A percentile compares a stretch with the other conserved stretches of the same genome.
These are phyloP conservation scores for Vandiemenella viatica DNA, from an alignment of 2,888 invertebrate species.

Conservation along the genomic window DNA sequence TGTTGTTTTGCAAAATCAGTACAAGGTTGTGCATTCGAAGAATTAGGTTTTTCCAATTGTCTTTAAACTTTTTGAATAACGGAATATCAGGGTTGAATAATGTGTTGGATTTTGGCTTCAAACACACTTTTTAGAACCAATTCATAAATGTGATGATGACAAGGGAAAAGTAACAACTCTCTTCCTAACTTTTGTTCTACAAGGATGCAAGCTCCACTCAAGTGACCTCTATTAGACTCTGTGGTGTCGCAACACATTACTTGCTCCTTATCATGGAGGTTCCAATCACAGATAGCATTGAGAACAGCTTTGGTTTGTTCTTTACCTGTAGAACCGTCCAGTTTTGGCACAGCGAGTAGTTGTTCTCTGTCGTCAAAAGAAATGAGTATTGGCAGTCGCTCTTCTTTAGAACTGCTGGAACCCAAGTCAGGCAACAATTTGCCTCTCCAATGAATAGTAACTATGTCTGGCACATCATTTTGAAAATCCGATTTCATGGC, in stretches of 20 bases:
- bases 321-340: neutral
- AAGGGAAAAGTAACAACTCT: constrained; percentile 18
- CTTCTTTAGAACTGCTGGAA: neutral
- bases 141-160: constrained; percentile 21
- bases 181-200: no score
- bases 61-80: no score
- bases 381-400: neutral
- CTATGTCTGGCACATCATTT: constrained; percentile 17
- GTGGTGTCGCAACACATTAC: constrained; percentile 21
- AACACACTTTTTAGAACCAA: no score
- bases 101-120: constrained; percentile 18
- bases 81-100: constrained; percentile 19
- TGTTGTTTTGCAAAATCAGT: neutral
- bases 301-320: neutral
- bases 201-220: constrained; percentile 18
- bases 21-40: neutral
- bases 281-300: no score
- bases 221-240: constrained; percentile 19
- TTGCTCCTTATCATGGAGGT: constrained; percentile 16
- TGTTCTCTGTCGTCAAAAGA: neutral
- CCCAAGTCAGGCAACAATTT: no score
- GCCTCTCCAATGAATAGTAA: no score
- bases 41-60: constrained; percentile 8
- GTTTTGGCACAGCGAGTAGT: no score
- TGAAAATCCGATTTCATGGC: constrained; percentile 24